phyloP scores from a whole-genome alignment of 2,888 invertebrate species.

The Rhabditophanes sp. region DNA sequence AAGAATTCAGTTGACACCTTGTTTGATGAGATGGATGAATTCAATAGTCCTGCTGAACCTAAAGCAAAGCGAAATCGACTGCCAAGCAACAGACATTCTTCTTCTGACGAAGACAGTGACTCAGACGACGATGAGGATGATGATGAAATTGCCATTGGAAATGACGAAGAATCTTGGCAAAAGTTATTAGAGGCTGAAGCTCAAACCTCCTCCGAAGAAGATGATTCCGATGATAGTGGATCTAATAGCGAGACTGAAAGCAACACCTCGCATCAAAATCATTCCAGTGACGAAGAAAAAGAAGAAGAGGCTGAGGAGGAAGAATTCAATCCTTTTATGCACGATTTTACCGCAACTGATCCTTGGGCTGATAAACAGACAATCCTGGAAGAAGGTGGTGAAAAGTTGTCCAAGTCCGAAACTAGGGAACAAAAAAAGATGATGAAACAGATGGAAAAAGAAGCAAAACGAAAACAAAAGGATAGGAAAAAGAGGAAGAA shows the following conservation, averaged over 20 bases:
- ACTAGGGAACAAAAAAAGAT: constrained; percentile 52
- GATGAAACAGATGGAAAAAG: constrained; percentile 26
- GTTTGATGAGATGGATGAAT: background rate
- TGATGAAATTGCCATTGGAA: constrained; percentile 11
- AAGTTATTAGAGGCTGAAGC: constrained; percentile 24
- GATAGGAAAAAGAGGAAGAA: constrained; percentile 4
- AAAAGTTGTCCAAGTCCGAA: constrained; percentile 53
- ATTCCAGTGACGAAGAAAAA: background rate
- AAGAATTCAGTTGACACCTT: background rate
- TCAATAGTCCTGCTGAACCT: no score
- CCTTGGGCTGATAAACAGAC: constrained; percentile 55
- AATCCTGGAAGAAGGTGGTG: constrained; percentile 43
- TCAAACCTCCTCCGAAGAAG: constrained; percentile 14
- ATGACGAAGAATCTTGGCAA: constrained; percentile 24
- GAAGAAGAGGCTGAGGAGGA: constrained; percentile 45
- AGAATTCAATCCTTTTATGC: constrained; percentile 81
- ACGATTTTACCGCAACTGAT: constrained; percentile 53
- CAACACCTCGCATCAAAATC: constrained; percentile 1
- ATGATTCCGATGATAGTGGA: constrained; percentile 6
- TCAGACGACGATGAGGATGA: constrained; percentile 12
- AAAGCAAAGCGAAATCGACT: no score
- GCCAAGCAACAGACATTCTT: no score
- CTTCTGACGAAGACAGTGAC: constrained; percentile 3
- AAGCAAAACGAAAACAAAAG: constrained; percentile 7
- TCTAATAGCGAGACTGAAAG: constrained; percentile 8